phyloP scores from a whole-genome alignment of 2,797 vertebrate genomes.

The Kryptopterus vitreolus region DNA sequence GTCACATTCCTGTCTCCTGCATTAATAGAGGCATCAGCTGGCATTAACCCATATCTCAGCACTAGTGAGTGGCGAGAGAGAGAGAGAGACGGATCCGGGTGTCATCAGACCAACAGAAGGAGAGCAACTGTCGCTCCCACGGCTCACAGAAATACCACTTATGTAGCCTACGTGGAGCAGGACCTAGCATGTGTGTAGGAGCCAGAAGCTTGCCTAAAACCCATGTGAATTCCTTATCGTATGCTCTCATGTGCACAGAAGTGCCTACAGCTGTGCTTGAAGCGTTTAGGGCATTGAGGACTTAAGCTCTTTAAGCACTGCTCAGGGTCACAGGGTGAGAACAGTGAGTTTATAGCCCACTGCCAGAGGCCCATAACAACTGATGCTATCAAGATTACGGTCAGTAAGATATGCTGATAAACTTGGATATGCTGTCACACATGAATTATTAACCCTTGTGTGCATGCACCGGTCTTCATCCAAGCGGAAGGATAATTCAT shows the following conservation, averaged over 20 bases:
- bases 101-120: conserved; percentile 49
- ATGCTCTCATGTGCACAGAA: conserved; percentile 51
- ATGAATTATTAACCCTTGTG: conserved; percentile 26
- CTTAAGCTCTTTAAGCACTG: conserved; percentile 47
- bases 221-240: conserved; percentile 54
- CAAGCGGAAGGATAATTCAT: conserved; percentile 11
- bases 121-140: conserved; percentile 58
- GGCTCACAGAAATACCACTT: conserved; percentile 52
- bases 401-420: conserved; percentile 26
- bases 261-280: conserved; percentile 52
- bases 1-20: conserved; percentile 31
- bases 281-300: conserved; percentile 49
- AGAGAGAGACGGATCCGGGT: conserved; percentile 45
- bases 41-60: conserved; percentile 45
- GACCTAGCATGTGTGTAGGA: conserved; percentile 47
- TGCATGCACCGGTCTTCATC: conserved; percentile 16
- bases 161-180: conserved; percentile 31
- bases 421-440: conserved; percentile 17
- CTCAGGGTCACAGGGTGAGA: conserved; percentile 41
- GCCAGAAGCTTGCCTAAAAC: conserved; percentile 46
- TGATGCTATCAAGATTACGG: conserved; percentile 39
- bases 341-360: conserved; percentile 39
- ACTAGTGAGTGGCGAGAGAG: conserved; percentile 5
- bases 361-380: conserved; percentile 35
- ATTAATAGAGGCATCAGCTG: conserved; percentile 50